Base-by-base conservation (phyloP, 2,113 vertebrate species). In the Phylloscopus trochiloides region DNA sequence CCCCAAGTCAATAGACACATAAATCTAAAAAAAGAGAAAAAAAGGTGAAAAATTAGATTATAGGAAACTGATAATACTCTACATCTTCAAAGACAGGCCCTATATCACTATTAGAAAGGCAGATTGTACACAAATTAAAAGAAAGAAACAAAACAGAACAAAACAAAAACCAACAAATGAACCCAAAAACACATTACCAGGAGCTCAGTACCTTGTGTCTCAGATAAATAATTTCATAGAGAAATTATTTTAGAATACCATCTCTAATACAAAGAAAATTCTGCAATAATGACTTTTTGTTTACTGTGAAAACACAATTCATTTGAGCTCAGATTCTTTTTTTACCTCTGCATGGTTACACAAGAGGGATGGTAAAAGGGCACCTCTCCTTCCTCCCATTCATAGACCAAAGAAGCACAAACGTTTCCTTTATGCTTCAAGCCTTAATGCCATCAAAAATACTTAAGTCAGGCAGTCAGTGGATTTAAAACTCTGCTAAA, bases 1-100 rank as follows among this genome's bases (percentile, higher is more conserved):
- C 15, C 99, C 99, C 97, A 99, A 94, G 96, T 99, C 99, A 18
- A 95, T 88, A 0, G 99, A 99, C 29, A 98, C 98, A 42, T 98
- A 99, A 25, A 99, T 98, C 99, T 99, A 95, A 3, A 76, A 93
- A 80, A 68, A 13, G 7, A 70, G 34, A 34, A 28, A 11, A 48
- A 78, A 75, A 73, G 16, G 12, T 51, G 18, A 81, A 61, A 74
- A 59, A 38, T 25, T 21, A 70, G 31, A 50, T 14, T 0, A 48
- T 6, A 73, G 62, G 51, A 79, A 73, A 74, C 25, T 34, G 25
- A 24, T 74, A 43, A 61, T 55, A 9, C 14, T 20, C 4, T 42
- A 52, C 10, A 45, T 50, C 21, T 40, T 65, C 73, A 77, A 82
- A 92, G 36, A 61, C 19, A 77, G 40, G 22, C 14, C 9, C 20